Conservation (phyloP, 2,888 invertebrate genomes). For the Asteroscopus sphinx region DNA sequence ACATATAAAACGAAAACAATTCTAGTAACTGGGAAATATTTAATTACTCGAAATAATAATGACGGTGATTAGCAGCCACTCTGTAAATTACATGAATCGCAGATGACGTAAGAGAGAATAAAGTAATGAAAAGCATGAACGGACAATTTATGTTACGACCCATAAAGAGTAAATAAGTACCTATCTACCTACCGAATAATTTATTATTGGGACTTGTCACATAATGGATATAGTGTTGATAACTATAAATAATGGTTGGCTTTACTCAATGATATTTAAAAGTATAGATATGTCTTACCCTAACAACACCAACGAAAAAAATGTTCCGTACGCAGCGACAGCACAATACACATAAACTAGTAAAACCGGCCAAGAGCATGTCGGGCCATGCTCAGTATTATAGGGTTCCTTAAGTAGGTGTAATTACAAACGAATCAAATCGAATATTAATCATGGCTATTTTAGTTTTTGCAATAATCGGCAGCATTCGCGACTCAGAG, state of each 20-base stretch:
- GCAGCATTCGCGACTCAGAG: no score
- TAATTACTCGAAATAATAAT: conserved; percentile 57
- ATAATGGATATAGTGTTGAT: conserved; percentile 1
- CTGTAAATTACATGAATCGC: conserved; percentile 45
- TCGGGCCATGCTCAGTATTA: no score
- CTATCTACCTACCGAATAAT: no score
- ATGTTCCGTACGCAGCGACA: no score
- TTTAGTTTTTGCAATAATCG: no score
- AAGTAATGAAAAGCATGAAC: conserved; percentile 51
- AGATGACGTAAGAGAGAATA: conserved; percentile 50
- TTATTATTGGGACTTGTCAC: conserved; percentile 7
- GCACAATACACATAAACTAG: no score
- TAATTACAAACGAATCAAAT: no score
- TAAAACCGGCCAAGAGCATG: no score
- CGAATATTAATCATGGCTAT: no score
- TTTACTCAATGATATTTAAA: not conserved
- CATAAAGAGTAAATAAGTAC: conserved; percentile 42
- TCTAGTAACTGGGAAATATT: conserved; percentile 37
- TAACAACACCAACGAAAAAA: no score
- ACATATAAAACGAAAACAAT: conserved; percentile 21
- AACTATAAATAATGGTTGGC: not conserved
- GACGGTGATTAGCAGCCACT: conserved; percentile 47
- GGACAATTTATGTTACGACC: conserved; percentile 43
- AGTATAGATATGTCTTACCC: no score
- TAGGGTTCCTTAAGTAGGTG: no score